These are phyloP conservation scores for Apostichopus californicus DNA, from an alignment of 35 echinoderm and acorn worm genomes.

Conservation along the genomic window DNA sequence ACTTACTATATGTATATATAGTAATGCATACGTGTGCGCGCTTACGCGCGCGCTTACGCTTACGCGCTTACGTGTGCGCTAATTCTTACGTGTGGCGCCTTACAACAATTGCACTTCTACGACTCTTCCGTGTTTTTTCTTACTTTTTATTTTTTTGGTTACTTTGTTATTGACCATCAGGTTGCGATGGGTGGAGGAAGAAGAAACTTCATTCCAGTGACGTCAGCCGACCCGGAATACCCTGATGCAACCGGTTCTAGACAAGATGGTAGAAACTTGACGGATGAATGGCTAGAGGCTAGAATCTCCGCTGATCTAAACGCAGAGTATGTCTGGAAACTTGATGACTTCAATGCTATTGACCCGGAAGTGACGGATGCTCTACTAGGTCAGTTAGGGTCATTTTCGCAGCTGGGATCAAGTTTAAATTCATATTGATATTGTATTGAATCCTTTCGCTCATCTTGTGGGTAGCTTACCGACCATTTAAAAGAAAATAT, in stretches of 20 bases:
- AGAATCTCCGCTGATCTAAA: conserved; percentile 35
- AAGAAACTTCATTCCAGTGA: conserved; percentile 23
- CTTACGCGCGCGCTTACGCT: too few species aligned
- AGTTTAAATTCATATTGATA: too few species aligned
- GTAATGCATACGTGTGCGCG: too few species aligned
- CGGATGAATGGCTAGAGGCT: conserved; percentile 62
- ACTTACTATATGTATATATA: too few species aligned
- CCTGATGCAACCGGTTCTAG: conserved; percentile 35
- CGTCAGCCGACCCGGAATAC: conserved; percentile 60
- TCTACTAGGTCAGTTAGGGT: conserved; percentile 52
- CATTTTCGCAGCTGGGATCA: too few species aligned
- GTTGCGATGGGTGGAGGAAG: conserved; percentile 78
- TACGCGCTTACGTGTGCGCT: background rate
- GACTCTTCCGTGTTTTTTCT: too few species aligned
- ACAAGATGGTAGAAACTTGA: conserved; percentile 63
- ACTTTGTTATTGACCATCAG: background rate
- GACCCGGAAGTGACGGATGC: conserved; percentile 63
- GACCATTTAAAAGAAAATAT: too few species aligned
- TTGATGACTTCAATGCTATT: conserved; percentile 56
- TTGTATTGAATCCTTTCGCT: too few species aligned
- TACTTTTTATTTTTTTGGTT: too few species aligned
- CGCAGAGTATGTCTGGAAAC: conserved; percentile 79
- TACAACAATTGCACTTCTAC: too few species aligned
- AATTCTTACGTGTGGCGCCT: too few species aligned
- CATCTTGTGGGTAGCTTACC: too few species aligned